Base-by-base conservation (phyloP, 2,797 vertebrate genomes). In the Syncerus caffer region DNA sequence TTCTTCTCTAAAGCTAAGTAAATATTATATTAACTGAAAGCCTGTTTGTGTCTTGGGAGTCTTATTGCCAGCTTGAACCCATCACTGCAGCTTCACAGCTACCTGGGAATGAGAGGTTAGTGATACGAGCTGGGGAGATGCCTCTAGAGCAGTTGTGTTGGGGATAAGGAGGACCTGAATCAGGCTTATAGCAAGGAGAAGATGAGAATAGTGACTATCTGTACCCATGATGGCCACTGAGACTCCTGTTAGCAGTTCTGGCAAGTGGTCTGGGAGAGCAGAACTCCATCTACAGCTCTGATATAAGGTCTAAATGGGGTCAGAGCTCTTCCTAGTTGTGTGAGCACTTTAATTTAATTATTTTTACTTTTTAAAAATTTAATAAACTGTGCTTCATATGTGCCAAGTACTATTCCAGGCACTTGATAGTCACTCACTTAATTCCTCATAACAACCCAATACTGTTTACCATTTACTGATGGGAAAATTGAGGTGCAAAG, bases 401-500 rank as follows among this genome's bases (percentile, higher is more conserved):
- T 93, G 55, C 51, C 71, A 90, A 90, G 6, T 25, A 89, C 10
- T 87, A 45, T 84, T 94, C 27, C 7, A 34, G 71, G 57, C 17
- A 94, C 89, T 89, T 97, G 85, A 67, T 89, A 89, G 71, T 50
- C 71, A 76, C 50, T 92, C 53, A 58, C 67, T 93, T 95, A 87
- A 90, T 93, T 96, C 16, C 38, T 96, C 23, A 19, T 88, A 71
- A 29, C 55, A 94, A 38, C 17, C 29, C 51, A 78, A 55, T 82
- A 51, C 34, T 5, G 31, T 82, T 90, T 88, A 87, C 5, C 55
- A 3, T 96, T 95, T 91, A 50, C 53, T 89, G 31, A 67, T 60
- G 27, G 85, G 85, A 85, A 92, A 80, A 84, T 12, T 51, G 58
- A 90, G 51, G 55, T 79, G 74, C 31, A 87, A 76, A 85, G 57